These are phyloP conservation scores for Acronicta psi DNA, from an alignment of 2,888 invertebrate genomes.

Conservation along the genomic window DNA sequence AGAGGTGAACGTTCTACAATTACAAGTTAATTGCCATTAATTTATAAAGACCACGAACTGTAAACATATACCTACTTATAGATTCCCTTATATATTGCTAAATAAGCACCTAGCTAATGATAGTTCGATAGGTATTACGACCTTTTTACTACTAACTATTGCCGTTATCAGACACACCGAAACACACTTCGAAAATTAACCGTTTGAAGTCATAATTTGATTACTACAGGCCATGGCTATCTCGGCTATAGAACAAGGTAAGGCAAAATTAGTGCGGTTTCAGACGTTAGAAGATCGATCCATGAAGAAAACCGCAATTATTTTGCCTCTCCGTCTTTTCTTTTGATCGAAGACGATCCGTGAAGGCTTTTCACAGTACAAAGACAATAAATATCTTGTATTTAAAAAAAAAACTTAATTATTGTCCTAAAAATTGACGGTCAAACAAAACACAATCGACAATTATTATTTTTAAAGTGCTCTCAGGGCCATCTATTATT, in stretches of 20 bases:
- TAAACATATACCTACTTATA: background rate
- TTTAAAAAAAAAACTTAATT: background rate
- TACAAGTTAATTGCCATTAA: too few species aligned
- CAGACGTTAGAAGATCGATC: too few species aligned
- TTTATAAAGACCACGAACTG: background rate
- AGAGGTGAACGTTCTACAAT: too few species aligned
- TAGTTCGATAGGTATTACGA: conserved; percentile 12
- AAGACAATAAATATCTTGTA: too few species aligned
- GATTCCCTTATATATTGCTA: background rate
- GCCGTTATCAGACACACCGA: conserved; percentile 16
- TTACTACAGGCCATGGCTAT: conserved; percentile 4
- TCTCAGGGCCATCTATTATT: background rate
- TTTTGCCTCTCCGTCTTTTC: too few species aligned
- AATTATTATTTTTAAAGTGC: background rate
- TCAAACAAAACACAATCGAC: conserved; percentile 1
- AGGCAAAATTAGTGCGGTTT: too few species aligned
- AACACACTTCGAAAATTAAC: background rate
- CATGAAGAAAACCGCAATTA: too few species aligned
- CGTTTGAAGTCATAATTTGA: background rate
- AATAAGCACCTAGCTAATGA: conserved; percentile 5
- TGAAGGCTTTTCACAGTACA: too few species aligned
- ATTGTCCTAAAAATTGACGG: background rate
- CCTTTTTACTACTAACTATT: conserved; percentile 11
- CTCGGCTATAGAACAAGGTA: too few species aligned
- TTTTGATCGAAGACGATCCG: too few species aligned